Evolutionary conservation across 1,140 invertebrate species (phyloP), one percentile per base, ranked within the genome.

Genomic region (Drosophila kepulauana): DNA sequence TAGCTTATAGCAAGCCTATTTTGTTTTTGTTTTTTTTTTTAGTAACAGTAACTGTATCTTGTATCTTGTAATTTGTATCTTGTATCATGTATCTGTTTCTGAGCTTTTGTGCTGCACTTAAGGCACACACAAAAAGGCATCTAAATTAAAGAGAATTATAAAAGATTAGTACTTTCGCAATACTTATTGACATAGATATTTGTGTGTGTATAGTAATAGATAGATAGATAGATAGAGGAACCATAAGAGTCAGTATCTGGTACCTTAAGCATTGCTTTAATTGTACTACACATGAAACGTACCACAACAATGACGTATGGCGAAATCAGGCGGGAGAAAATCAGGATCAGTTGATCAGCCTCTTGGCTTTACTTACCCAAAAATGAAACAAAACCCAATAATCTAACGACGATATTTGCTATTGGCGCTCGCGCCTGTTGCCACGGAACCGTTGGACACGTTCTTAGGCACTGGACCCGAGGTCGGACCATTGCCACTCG

Each of bases 111-210:
- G 93, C 33, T 93, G 93, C 79, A 68, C 70, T 54, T 62, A 46
- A 94, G 67, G 63, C 74, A 69, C 72, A 65, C 75, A 75, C 76
- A 75, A 70, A 76, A 75, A 93, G 63, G 93, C 93, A 70, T 93
- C 93, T 71, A 93, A 92, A 89, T 89, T 72, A 89, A 75, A 89
- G 77, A 93, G 92, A 81, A 88, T 75, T 59, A 54, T 81, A 71
- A 33, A 71, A 71, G 48, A 86, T 89, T 90, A 90, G 81, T 89
- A 73, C 28, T 75, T 81, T 65, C 7, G 38, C 78, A 33, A 78
- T 79, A 86, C 68, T 64, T 75, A 64, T 56, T 3, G 6, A 6
- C 13, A 56, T 30, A 13, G 6, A 30, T 25, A 61, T 30, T 11
- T 8, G 3, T 33, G 6, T 33, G 6, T 48, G 16, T 48, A 48